Conservation (phyloP, 2,113 vertebrate species). For the Hippocampus zosterae region DNA sequence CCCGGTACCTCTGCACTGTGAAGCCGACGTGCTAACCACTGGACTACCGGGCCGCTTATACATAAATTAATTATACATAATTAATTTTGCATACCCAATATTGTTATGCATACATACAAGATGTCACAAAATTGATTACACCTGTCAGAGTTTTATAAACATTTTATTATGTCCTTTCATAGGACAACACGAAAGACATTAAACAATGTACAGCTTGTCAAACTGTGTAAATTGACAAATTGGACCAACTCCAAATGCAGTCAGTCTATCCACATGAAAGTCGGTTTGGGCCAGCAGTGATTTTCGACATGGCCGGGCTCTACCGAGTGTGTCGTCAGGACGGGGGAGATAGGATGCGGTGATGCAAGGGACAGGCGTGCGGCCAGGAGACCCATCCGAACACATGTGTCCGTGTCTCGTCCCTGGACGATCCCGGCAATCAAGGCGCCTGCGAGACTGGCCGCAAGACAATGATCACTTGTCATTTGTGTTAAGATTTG, state of each 20-base stretch:
- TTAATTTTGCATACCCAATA: neutral
- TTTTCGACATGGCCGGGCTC: conserved; percentile 55
- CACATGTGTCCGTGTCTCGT: conserved; percentile 73
- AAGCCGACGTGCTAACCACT: too few relatives aligned
- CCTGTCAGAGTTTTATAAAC: neutral
- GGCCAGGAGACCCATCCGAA: conserved; percentile 77
- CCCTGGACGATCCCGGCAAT: conserved; percentile 76
- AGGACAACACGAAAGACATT: neutral
- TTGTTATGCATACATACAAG: neutral
- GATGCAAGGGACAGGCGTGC: conserved; percentile 74
- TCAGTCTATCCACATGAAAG: conserved; percentile 58
- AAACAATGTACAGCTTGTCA: neutral
- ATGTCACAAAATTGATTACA: neutral
- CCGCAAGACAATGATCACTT: conserved; percentile 4
- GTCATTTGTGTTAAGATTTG: neutral
- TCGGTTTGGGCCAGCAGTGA: conserved; percentile 64
- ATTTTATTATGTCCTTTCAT: neutral
- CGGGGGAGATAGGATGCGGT: conserved; percentile 69
- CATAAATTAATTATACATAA: too few relatives aligned
- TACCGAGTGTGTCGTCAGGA: conserved; percentile 65
- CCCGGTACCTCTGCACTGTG: too few relatives aligned
- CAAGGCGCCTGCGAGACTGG: conserved; percentile 81
- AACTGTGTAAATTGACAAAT: neutral
- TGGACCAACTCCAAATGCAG: neutral
- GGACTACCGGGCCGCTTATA: too few relatives aligned